phyloP scores from a whole-genome alignment of 2,113 vertebrate species.

The Pachypanchax playfairii region DNA sequence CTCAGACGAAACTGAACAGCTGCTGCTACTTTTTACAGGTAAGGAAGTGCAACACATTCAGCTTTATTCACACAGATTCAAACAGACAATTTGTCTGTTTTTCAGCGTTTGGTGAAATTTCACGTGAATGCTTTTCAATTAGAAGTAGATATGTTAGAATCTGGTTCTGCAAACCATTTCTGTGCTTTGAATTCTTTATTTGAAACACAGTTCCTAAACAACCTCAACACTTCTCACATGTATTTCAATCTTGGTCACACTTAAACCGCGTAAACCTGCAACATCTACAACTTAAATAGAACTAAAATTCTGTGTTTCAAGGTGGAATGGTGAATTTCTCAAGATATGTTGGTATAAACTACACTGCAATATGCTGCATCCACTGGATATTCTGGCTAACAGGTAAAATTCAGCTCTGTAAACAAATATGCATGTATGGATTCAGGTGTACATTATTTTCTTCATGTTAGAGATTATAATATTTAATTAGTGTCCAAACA shows the following conservation, averaged over 20 bases:
- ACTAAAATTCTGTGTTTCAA: constrained; percentile 14
- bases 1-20: not conserved
- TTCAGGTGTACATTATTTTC: too few species aligned
- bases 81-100: too few species aligned
- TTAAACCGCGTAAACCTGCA: too few species aligned
- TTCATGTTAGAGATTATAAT: too few species aligned
- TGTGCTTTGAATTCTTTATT: not conserved
- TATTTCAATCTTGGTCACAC: too few species aligned
- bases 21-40: not conserved
- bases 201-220: too few species aligned
- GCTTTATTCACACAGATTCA: too few species aligned
- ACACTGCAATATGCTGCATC: constrained; percentile 29
- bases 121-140: too few species aligned
- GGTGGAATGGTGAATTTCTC: constrained; percentile 36
- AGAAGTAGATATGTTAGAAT: not conserved
- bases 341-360: constrained; percentile 6
- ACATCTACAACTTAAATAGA: not conserved
- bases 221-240: too few species aligned
- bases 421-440: not conserved
- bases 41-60: not conserved
- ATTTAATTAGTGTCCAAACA: too few species aligned
- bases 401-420: constrained; percentile 44
- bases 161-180: not conserved
- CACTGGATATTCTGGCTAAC: constrained; percentile 31
- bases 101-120: too few species aligned